phyloP scores from a whole-genome alignment of 64 coral and sea anemone genomes.

The Pocillopora verrucosa region DNA sequence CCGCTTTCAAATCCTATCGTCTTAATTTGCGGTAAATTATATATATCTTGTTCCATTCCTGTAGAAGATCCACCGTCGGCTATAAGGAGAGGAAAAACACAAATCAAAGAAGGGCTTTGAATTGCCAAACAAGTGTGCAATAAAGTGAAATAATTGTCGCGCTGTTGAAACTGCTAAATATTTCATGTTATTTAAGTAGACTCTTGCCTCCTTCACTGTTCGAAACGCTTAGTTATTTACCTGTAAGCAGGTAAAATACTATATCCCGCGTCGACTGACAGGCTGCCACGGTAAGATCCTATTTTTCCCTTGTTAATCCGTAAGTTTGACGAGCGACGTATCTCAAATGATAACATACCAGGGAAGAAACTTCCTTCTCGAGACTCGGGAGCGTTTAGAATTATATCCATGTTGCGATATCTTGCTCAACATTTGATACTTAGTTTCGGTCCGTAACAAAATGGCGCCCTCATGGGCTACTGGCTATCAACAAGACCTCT shows the following conservation, averaged over 20 bases:
- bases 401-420: not conserved
- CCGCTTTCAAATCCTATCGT: not conserved
- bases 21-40: not conserved
- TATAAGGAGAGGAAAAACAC: not conserved
- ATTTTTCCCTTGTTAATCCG: not conserved
- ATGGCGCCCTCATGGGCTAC: not conserved
- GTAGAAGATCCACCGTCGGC: too few species aligned
- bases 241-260: slow-evolving; percentile 36
- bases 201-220: not conserved
- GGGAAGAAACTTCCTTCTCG: not conserved
- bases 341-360: not conserved
- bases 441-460: not conserved
- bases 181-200: slow-evolving; percentile 26
- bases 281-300: slow-evolving; percentile 11
- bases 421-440: not conserved
- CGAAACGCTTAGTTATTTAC: slow-evolving; percentile 32
- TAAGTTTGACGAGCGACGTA: not conserved
- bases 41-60: not conserved
- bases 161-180: slow-evolving; percentile 36
- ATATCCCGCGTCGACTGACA: slow-evolving; percentile 11
- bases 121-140: not conserved
- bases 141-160: slow-evolving; percentile 22
- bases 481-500: not conserved
- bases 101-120: not conserved
- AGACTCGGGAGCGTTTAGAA: not conserved